Evolutionary conservation across 2,113 vertebrate species (phyloP).

Genomic region (Rhynchomys soricoides): DNA sequence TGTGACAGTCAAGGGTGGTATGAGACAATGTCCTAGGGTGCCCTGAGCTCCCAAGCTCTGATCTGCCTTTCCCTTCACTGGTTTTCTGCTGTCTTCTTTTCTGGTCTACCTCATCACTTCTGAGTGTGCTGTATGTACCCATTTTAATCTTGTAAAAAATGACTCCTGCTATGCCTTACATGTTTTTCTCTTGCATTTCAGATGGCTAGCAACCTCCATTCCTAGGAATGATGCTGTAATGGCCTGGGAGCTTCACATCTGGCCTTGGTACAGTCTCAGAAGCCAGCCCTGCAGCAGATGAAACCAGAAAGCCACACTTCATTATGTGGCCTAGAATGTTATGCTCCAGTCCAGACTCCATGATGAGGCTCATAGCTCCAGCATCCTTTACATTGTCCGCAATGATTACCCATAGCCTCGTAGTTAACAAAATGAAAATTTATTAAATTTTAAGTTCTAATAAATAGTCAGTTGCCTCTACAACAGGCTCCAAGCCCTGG

Average conservation of each 20-base stretch:
- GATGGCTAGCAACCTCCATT: not conserved
- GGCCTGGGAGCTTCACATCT: not conserved
- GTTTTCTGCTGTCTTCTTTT: not conserved
- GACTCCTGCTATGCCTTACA: not conserved
- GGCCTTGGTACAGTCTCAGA: not conserved
- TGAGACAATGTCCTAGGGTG: not conserved
- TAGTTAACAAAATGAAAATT: constrained; percentile 81
- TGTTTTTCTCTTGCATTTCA: not conserved
- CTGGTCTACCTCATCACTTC: not conserved
- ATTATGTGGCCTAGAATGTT: not conserved
- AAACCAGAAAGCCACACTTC: not conserved
- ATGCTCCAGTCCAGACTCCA: not conserved
- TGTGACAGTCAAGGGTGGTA: not conserved
- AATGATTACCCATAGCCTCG: constrained; percentile 68
- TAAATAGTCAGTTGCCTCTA: constrained; percentile 80
- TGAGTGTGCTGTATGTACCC: not conserved
- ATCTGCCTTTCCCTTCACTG: not conserved
- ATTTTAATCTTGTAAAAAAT: not conserved
- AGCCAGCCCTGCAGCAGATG: not conserved
- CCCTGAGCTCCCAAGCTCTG: not conserved
- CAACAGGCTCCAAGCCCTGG: constrained; percentile 42
- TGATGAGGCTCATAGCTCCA: not conserved
- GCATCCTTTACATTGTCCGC: not conserved
- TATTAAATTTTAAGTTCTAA: constrained; percentile 78
- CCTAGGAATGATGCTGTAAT: not conserved